Percentiles rank a stretch among this genome's conserved stretches.
Conservation (phyloP, 92 coral and sea anemone genomes). For the Meandrina meandrites region DNA sequence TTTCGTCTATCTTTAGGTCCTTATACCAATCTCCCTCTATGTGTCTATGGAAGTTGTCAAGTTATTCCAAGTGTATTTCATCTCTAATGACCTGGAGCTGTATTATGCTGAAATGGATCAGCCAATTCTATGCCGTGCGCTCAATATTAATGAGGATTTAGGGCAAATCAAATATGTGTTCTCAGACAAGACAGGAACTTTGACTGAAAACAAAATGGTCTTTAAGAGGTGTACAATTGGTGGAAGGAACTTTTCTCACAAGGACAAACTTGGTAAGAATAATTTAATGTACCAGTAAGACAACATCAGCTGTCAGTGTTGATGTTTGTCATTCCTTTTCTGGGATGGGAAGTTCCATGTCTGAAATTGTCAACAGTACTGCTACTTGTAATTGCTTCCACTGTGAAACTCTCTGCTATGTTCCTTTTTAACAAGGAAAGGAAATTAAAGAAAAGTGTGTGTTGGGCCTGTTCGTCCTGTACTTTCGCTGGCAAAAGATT, state of each 20-base stretch:
- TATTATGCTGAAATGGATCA: conserved; percentile 91
- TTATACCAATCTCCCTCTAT: conserved; percentile 92
- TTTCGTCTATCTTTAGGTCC: conserved; percentile 64
- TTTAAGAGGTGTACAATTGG: conserved; percentile 91
- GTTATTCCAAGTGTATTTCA: conserved; percentile 87
- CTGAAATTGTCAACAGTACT: too few relatives aligned
- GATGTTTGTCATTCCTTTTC: too few relatives aligned
- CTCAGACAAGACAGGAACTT: conserved; percentile 99
- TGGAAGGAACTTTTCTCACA: conserved; percentile 87
- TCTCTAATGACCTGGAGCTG: conserved; percentile 83
- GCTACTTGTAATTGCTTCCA: too few relatives aligned
- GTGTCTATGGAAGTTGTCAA: conserved; percentile 98
- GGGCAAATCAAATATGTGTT: conserved; percentile 95
- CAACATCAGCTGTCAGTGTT: too few relatives aligned
- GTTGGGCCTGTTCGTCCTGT: too few relatives aligned
- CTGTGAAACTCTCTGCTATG: too few relatives aligned
- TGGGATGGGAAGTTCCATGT: too few relatives aligned
- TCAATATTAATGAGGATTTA: conserved; percentile 94
- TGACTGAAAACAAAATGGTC: conserved; percentile 98
- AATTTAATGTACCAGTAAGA: too few relatives aligned
- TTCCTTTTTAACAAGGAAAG: too few relatives aligned
- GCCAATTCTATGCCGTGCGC: conserved; percentile 95
- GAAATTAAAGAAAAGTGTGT: too few relatives aligned
- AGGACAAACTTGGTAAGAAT: conserved; percentile 37
- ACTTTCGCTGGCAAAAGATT: not conserved